These are phyloP conservation scores for Pristionchus pacificus DNA, from an alignment of 1,140 invertebrate genomes.

Conservation along the genomic window DNA sequence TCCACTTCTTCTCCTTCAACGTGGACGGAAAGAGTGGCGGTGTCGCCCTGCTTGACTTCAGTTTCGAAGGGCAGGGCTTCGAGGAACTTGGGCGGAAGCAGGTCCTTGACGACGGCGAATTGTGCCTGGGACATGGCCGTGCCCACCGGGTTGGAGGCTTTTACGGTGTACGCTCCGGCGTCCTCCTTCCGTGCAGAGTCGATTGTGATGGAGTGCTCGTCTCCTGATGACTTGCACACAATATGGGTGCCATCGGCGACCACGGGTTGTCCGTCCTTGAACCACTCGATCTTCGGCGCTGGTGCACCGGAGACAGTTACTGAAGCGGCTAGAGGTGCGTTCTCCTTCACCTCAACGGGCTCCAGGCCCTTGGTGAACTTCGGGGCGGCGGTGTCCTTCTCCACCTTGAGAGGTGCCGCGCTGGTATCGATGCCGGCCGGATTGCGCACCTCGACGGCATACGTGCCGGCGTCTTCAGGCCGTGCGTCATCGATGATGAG, in stretches of 20 bases:
- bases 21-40: conserved; percentile 38
- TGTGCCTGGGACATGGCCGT: conserved; percentile 17
- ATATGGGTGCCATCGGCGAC: conserved; percentile 59
- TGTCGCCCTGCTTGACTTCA: conserved; percentile 42
- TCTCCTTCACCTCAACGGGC: conserved; percentile 38
- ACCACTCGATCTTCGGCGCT: conserved; percentile 63
- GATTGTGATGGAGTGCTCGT: conserved; percentile 58
- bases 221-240: conserved; percentile 44
- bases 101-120: conserved; percentile 67
- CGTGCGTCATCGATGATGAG: conserved; percentile 90
- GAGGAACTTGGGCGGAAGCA: conserved; percentile 44
- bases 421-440: conserved; percentile 72
- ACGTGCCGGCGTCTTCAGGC: conserved; percentile 90
- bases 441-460: conserved; percentile 93
- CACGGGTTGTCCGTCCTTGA: conserved; percentile 36
- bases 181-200: conserved; percentile 46
- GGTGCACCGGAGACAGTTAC: conserved; percentile 77
- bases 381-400: not conserved
- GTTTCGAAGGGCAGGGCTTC: conserved; percentile 55
- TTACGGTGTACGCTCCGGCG: conserved; percentile 32
- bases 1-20: conserved; percentile 51
- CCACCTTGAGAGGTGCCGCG: not conserved
- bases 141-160: conserved; percentile 28
- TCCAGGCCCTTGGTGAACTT: conserved; percentile 25
- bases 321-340: conserved; percentile 74